Base-by-base conservation (phyloP, 92 coral and sea anemone species). In the Pocillopora grandis region DNA sequence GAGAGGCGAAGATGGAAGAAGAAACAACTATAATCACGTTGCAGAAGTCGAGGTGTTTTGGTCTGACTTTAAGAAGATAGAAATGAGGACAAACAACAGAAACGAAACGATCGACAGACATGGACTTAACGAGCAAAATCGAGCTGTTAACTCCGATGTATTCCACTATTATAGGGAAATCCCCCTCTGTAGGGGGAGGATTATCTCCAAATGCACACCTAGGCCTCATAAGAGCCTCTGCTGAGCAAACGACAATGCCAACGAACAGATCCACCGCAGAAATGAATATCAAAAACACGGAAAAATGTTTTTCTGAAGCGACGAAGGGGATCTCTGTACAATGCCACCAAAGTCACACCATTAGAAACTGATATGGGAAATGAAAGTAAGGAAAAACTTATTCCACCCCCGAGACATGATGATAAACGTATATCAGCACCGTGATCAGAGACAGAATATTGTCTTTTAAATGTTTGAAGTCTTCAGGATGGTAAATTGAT, bases 101-200 rank as follows among this genome's bases (percentile, higher is more conserved):
- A 3, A 78, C 58, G 16, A 78, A 64, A 17, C 82, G 82, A 78
- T 78, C 82, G 16, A 78, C 27, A 3, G 82, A 78, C 82, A 78
- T 78, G 9, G 82, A 58, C 5, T 72, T 64, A 12, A 63, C 82
- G 5, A 78, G 23, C 5, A 78, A 19, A 10, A 78, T 63, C 20
- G 82, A 78, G 16, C 82, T 62, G 82, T 62, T 62, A 21, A 78
- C 17, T 78, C 82, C 82, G 19, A 78, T 37, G 62, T 64, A 78
- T 15, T 19, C 82, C 62, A 78, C n/a, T 1, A 78, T 12, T 1
- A 2, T n/a, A 9, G 31, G 52, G 55, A 75, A 23, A 12, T 75
- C 35, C 11, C 78, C 78, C 11, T 75, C 78, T 13, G 20, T 17
- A 12, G 78, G 42, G 17, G 58, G 7, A 3, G 19, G 1, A 12